Evolutionary conservation across 2,888 invertebrate species (phyloP), one percentile per base, ranked within the genome.

Genomic region (Chirona hameri): DNA sequence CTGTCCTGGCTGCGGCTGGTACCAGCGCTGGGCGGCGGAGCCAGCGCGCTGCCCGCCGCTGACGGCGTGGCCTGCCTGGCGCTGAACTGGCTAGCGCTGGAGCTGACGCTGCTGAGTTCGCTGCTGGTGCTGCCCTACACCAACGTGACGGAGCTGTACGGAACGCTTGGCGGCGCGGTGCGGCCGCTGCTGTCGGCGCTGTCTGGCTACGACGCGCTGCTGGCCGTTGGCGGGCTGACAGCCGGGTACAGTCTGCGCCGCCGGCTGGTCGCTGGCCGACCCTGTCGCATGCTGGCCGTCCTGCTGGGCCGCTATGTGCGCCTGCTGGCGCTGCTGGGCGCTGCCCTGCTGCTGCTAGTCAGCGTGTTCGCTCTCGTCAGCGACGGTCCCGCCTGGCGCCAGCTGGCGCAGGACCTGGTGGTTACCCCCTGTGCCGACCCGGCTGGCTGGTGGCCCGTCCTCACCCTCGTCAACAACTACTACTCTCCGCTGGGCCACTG

Each of bases 41-140:
- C 10, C 24, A 18, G 18, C 39, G 14, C 7, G 18, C 46, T 46
- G 76, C 10, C 46, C 10, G 21, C 18, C 24, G 76, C 76, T 21
- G 76, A 76, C 24, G 76, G 39, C 39, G 24, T 76, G 39, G 12
- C 39, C 21, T 39, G 3, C 15, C 39, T 76, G 10, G 39, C 76
- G 10, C 39, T 76, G 10, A 14, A 18, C 76, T 46, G 76, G 76
- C 21, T 76, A 1, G 7, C 76, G 14, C 24, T 76, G 39, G 15
- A 46, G 10, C 46, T 76, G 24, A 46, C 76, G 27, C 39, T 12
- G 18, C 76, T 76, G 9, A 76, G 39, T 21, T 76, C 76, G 39
- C 14, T 76, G 27, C 10, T 76, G 46, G 24, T n/a, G 76, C 46
- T 76, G 46, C 76, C 76, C 24, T 76, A 76, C 76, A 76, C 76